phyloP scores from a whole-genome alignment of 2,888 invertebrate species.

The Phorcus lineatus region DNA sequence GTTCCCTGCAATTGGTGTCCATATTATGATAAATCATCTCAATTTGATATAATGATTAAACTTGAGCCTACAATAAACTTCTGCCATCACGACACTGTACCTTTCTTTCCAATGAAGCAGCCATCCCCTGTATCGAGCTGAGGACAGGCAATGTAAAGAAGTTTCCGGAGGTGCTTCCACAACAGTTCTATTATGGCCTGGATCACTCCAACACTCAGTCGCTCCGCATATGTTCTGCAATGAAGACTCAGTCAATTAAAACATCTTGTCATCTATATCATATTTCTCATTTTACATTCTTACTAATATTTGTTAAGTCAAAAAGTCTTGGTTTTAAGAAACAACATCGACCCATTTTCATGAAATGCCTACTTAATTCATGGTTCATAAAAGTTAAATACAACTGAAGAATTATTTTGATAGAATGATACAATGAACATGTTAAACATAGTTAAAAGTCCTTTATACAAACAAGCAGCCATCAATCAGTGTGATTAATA shows the following conservation, averaged over 20 bases:
- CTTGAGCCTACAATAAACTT: not conserved
- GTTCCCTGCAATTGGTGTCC: too few species aligned
- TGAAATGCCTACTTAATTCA: too few species aligned
- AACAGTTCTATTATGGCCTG: conserved; percentile 79
- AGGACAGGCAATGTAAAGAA: conserved; percentile 33
- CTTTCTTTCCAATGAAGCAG: not conserved
- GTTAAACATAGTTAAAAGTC: not conserved
- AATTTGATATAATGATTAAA: too few species aligned
- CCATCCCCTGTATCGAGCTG: conserved; percentile 23
- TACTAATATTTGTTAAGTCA: too few species aligned
- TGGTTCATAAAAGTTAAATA: too few species aligned
- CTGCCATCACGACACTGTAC: not conserved
- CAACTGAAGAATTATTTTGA: too few species aligned
- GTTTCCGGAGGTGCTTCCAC: conserved; percentile 76
- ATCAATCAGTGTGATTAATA: not conserved
- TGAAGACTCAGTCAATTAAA: not conserved
- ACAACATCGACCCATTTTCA: too few species aligned
- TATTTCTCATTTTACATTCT: too few species aligned
- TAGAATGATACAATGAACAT: not conserved
- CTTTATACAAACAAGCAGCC: not conserved
- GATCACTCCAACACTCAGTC: conserved; percentile 77
- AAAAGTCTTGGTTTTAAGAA: too few species aligned
- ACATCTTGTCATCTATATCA: too few species aligned
- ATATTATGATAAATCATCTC: too few species aligned
- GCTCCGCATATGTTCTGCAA: conserved; percentile 77